Evolutionary conservation across 1,140 invertebrate genomes (phyloP).

Genomic region (Venturia canescens): DNA sequence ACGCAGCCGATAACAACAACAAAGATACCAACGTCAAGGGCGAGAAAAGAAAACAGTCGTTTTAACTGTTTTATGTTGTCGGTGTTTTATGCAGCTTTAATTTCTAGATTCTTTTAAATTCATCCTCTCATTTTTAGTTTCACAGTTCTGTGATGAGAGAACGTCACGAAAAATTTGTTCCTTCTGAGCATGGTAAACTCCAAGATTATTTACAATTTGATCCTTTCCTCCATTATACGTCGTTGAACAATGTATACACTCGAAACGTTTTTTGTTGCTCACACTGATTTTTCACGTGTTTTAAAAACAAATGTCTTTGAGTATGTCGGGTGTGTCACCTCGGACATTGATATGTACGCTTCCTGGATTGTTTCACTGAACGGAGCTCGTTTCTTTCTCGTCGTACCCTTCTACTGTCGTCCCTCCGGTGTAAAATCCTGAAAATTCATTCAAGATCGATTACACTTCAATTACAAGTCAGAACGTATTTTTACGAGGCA

Average conservation of each 20-base stretch:
- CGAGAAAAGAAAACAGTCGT: neutral
- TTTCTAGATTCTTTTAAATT: neutral
- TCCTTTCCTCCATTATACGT: constrained; percentile 60
- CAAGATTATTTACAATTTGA: constrained; percentile 60
- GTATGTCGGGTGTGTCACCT: constrained; percentile 78
- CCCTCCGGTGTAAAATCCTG: neutral
- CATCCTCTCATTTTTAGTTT: neutral
- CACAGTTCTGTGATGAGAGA: constrained; percentile 14
- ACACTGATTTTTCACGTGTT: constrained; percentile 77
- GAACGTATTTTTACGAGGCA: neutral
- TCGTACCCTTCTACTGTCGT: neutral
- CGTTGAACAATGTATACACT: constrained; percentile 73
- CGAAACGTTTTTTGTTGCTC: constrained; percentile 77
- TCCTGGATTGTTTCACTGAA: neutral
- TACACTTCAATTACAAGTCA: neutral
- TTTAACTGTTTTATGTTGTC: neutral
- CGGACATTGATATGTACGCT: constrained; percentile 72
- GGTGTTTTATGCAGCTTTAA: too few species aligned
- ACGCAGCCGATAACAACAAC: too few species aligned
- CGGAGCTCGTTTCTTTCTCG: neutral
- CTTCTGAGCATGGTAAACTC: constrained; percentile 54
- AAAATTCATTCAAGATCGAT: neutral
- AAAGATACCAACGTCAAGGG: too few species aligned
- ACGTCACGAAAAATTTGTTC: constrained; percentile 53
- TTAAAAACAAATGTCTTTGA: constrained; percentile 78